These are phyloP conservation scores for Xanthorhoe spadicearia DNA, from an alignment of 2,888 invertebrate species.

Conservation along the genomic window DNA sequence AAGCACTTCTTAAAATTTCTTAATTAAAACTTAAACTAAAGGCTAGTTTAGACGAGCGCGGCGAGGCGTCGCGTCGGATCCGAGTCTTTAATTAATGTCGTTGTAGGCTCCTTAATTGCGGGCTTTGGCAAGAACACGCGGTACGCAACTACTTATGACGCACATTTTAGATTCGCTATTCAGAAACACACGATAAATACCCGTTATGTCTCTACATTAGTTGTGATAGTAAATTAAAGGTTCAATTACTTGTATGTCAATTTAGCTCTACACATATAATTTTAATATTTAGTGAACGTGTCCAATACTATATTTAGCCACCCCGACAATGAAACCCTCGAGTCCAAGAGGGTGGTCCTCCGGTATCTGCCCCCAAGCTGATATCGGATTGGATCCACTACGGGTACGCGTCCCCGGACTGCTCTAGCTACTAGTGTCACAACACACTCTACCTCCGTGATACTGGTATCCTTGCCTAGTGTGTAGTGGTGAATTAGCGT, in stretches of 20 bases:
- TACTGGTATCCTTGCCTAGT: too few relatives aligned
- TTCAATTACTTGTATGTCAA: neutral
- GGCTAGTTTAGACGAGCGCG: slow-evolving; percentile 70
- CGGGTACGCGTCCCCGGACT: too few relatives aligned
- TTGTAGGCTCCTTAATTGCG: slow-evolving; percentile 75
- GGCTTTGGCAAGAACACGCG: slow-evolving; percentile 57
- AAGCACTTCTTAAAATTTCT: slow-evolving; percentile 57
- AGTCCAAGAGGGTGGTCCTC: too few relatives aligned
- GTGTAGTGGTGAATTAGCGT: too few relatives aligned
- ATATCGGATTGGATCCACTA: too few relatives aligned
- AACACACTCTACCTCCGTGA: neutral
- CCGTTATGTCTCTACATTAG: neutral
- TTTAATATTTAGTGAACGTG: too few relatives aligned
- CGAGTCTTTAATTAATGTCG: slow-evolving; percentile 77
- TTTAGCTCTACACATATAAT: too few relatives aligned
- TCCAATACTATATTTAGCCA: too few relatives aligned
- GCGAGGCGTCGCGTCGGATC: slow-evolving; percentile 39
- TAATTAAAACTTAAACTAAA: slow-evolving; percentile 76
- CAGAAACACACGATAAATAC: neutral
- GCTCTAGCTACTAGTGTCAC: too few relatives aligned
- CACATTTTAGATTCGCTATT: neutral
- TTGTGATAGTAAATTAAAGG: neutral
- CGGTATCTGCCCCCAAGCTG: too few relatives aligned
- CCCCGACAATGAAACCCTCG: too few relatives aligned
- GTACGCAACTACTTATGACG: slow-evolving; percentile 9